Base-by-base conservation (phyloP, 2,113 vertebrate genomes). In the Gila orcuttii region DNA sequence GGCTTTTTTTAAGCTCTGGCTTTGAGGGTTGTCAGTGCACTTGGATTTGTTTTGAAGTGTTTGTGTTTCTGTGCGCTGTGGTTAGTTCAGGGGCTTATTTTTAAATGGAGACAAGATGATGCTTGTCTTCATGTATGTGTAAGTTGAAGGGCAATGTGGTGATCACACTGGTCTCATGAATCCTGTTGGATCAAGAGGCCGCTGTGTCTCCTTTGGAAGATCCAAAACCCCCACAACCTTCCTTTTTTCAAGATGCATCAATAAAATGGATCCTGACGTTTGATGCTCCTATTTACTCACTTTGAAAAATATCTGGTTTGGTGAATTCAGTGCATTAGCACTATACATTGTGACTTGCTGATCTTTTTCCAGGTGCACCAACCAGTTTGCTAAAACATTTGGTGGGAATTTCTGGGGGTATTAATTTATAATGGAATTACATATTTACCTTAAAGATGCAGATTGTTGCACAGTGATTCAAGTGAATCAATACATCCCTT, bases 161-260 rank as follows among this genome's bases (percentile, higher is more conserved):
- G 77, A 73, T 84, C 42, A 39, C 47, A 3, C 17, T 66, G 81
- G 66, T 82, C 64, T 75, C 28, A 42, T 69, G 10, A 80, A 83
- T 85, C 52, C 60, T 83, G 39, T 83, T 88, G 17, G 25, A 60
- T 86, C 21, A 39, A 57, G 79, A 45, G 76, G 83, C 83, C 88
- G 84, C 82, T 89, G 33, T 75, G 62, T 88, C 82, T 15, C 47
- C 25, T 88, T 86, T 86, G 28, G 57, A 64, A 39, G 4, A 39
- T 39, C 36, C 33, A 36, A 87, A 90, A 89, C 83, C 75, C 76
- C 84, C 33, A 89, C 90, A 84, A 36, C 81, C 6, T 50, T 62
- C 45, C 10, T 68, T 82, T 86, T 85, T 86, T 74, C 39, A 60
- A 55, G n/a, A 80, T 50, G 31, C 85, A 89, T 52, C 50, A 55